Base-by-base conservation (phyloP, 1,140 invertebrate genomes). In the Trachymyrmex cornetzi region DNA sequence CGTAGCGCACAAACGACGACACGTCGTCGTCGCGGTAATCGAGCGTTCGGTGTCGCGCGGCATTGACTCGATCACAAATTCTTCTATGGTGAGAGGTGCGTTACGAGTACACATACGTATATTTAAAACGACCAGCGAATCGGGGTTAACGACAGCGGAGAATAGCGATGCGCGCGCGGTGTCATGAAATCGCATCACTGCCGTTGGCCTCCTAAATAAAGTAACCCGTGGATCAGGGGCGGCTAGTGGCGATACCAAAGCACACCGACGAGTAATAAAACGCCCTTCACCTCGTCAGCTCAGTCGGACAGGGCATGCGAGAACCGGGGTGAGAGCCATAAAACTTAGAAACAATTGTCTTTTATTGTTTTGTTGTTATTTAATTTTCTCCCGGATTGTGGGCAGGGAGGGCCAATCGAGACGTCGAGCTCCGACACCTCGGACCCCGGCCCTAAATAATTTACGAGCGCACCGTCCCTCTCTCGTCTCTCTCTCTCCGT, bases 281-380 rank as follows among this genome's bases (percentile, higher is more conserved):
- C 93, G 90, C 92, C 93, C 91, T 92, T 91, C 87, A 88, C 91
- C 91, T 92, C 88, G 82, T 87, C 89, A 74, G 77, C 86, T 67
- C 89, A 77, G 16, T 63, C 82, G 85, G 85, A 89, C 86, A 44
- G 79, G 69, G 86, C 84, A 30, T 86, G 89, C 69, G 89, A 87
- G 87, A 85, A 61, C 87, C 72, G 80, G 22, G 19, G 80, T 14
- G 79, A 19, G 34, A 38, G 87, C 85, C 93, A 93, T 94, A 94
- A 94, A 94, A 93, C 93, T 93, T 93, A 93, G 92, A 93, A 94
- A 94, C 93, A 94, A 94, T 94, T 93, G 93, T 93, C 93, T 93
- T 94, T 94, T 93, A 94, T 93, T 92, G 93, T 94, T 94, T 94
- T 94, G 92, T 94, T 94, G 92, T 93, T 94, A 94, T 93, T 94